Evolutionary conservation across 1,140 invertebrate genomes (phyloP), one percentile per base, ranked within the genome.

Genomic region (Drosophila biarmipes): DNA sequence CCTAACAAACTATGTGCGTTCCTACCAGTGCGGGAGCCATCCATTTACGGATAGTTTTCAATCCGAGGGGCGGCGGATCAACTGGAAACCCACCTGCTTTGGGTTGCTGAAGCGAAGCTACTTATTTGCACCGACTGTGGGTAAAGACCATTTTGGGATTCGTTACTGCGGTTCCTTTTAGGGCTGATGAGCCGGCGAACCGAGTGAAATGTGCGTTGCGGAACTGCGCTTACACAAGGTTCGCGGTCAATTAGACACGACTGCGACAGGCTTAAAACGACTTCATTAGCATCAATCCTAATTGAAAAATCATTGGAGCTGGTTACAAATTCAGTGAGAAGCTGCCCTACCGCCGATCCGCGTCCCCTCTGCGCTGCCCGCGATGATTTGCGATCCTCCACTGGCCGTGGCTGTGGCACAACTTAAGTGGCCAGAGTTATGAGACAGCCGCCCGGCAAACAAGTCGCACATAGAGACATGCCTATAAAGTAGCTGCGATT

Each of bases 231-330:
- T 72, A 68, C 69, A 71, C 66, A 61, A 82, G 57, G 57, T 64
- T 52, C 49, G 62, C 17, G 19, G 66, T 75, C 84, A 89, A 89
- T 84, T 89, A 87, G 75, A 61, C 35, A 46, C 15, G 51, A 21
- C 29, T 14, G 15, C 37, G 37, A 75, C 38, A 73, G 78, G 57
- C 61, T 67, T 67, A 45, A 69, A 80, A 76, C 67, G 67, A 52
- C 82, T 87, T 87, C 82, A 87, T 87, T 87, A 87, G 54, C 82
- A 82, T 82, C 82, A 87, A 80, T 89, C 84, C 80, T 89, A 89
- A 89, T 89, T 89, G 78, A 89, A 84, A 84, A 87, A 87, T 82
- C 78, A 79, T 87, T 71, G 74, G 45, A 56, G 46, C 58, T 68
- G 71, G 71, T 67, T 78, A 59, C 68, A 58, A 68, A 85, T 80